A percentile compares a stretch with the other conserved stretches of the same genome.
These are phyloP conservation scores for Plectropomus leopardus DNA, from an alignment of 2,113 vertebrate species.

Conservation along the genomic window DNA sequence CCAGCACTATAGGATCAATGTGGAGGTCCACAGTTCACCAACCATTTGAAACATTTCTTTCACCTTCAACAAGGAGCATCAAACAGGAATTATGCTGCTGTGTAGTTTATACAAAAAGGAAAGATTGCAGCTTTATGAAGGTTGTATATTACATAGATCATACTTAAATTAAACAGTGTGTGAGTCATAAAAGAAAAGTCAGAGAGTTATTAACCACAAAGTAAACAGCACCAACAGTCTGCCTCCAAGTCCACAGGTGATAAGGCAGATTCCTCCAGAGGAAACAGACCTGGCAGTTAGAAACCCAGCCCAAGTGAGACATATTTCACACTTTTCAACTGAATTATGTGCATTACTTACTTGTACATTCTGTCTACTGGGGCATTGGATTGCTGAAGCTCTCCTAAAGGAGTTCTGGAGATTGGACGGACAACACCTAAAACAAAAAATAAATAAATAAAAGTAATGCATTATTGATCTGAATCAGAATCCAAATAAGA, in stretches of 20 bases:
- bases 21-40: constrained; percentile 43
- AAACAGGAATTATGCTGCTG: constrained; percentile 2
- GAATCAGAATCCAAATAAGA: no score
- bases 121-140: neutral
- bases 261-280: constrained; percentile 23
- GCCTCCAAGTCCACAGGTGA: constrained; percentile 15
- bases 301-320: constrained; percentile 1
- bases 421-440: constrained; percentile 88
- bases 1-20: constrained; percentile 31
- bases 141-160: neutral
- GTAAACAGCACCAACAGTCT: neutral
- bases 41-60: constrained; percentile 27
- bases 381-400: constrained; percentile 88
- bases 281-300: constrained; percentile 21
- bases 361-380: constrained; percentile 92
- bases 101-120: neutral
- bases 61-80: constrained; percentile 18
- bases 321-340: neutral
- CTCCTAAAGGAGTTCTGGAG: constrained; percentile 88
- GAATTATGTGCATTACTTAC: constrained; percentile 83
- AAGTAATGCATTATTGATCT: no score
- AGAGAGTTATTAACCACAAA: constrained; percentile 22
- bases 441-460: constrained; percentile 14
- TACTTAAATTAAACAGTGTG: neutral
- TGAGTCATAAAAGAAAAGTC: constrained; percentile 3